Evolutionary conservation across 1,140 invertebrate species (phyloP), one percentile per base, ranked within the genome.

Genomic region (Lycorma delicatula): DNA sequence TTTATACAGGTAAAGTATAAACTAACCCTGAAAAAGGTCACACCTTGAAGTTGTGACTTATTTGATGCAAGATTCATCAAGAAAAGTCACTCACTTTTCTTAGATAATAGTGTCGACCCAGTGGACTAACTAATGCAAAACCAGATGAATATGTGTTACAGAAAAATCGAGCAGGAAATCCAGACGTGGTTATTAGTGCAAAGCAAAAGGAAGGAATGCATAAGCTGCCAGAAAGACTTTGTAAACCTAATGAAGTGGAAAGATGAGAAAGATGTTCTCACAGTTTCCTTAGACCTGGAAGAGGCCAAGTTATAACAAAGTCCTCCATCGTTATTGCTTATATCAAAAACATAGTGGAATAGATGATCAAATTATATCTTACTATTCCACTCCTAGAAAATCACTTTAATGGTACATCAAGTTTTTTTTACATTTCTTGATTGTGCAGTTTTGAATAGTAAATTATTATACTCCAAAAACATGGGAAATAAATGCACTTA

Each of bases 251-350:
- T 66, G 60, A 60, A 62, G 62, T 68, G 61, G 62, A 55, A 63
- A 57, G 64, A 68, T 28, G 66, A 67, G 56, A 49, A 60, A 58
- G 59, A 66, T 27, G 63, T 68, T 12, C 22, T 63, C 9, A n/a
- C n/a, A n/a, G n/a, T n/a, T n/a, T n/a, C n/a, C n/a, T 65, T 1
- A 20, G 28, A 41, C 63, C 60, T 51, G 52, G 59, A 27, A 54
- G 58, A 47, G 52, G 50, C 47, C 34, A 59, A 59, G 26, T 53
- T 20, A 58, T 25, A 48, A 11, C 25, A 5, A 58, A 61, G 46
- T 56, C 50, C 7, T 20, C 25, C 22, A 58, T 58, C 9, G 51
- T 61, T 38, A 31, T 54, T 41, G 56, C 49, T 20, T 61, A 61
- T 31, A 61, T 58, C 22, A 57, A 61, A 58, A 36, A 27, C 25